These are phyloP conservation scores for Melikaiella ostensackeni DNA, from an alignment of 2,888 invertebrate species.

Conservation along the genomic window DNA sequence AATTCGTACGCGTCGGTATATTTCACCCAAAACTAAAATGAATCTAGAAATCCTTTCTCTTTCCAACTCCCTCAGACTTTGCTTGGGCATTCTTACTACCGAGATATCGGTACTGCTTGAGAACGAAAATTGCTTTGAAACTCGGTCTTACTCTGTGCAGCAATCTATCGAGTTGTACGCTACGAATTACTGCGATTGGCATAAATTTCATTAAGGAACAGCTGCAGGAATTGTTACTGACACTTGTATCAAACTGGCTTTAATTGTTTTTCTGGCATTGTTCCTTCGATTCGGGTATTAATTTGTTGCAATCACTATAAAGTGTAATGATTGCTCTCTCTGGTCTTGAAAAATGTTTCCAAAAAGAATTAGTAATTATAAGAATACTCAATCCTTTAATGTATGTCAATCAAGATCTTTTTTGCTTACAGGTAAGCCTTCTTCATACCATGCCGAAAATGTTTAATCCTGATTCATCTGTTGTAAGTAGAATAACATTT, in stretches of 20 bases:
- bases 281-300: neutral
- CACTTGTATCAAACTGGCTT: neutral
- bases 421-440: constrained; percentile 14
- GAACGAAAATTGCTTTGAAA: constrained; percentile 49
- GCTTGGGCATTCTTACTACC: constrained; percentile 1
- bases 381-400: neutral
- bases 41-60: constrained; percentile 52
- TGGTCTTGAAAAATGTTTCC: neutral
- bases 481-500: neutral
- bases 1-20: constrained; percentile 51
- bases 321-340: neutral
- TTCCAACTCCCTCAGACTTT: constrained; percentile 4
- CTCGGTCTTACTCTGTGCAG: constrained; percentile 19
- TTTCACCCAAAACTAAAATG: constrained; percentile 56
- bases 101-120: constrained; percentile 32
- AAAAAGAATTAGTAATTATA: neutral
- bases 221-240: constrained; percentile 21
- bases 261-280: constrained; percentile 9
- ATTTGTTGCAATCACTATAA: neutral
- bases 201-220: constrained; percentile 25
- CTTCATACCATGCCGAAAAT: neutral
- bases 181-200: constrained; percentile 27
- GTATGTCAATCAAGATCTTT: neutral
- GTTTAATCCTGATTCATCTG: neutral
- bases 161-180: constrained; percentile 34